A percentile compares a stretch with the other conserved stretches of the same genome.
Conservation (phyloP, 1,140 invertebrate genomes). For the Drosophila sproati region DNA sequence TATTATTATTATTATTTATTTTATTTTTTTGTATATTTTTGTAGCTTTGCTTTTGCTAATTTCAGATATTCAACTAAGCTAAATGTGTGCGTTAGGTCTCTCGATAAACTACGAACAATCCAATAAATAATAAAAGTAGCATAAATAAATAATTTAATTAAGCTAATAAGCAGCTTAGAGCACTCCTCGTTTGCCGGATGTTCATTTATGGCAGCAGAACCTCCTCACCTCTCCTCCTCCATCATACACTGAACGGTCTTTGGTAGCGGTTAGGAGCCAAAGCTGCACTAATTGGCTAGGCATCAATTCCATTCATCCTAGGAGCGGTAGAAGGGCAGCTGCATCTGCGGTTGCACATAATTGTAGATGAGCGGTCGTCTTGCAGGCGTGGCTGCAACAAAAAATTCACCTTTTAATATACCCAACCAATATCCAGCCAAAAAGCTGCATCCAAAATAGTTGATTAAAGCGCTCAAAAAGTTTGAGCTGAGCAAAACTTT, state of each 20-base stretch:
- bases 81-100: conserved; percentile 71
- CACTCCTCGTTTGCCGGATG: conserved; percentile 54
- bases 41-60: conserved; percentile 74
- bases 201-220: conserved; percentile 72
- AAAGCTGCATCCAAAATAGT: conserved; percentile 5
- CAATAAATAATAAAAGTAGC: conserved; percentile 63
- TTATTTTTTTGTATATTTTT: conserved; percentile 70
- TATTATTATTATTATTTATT: neutral
- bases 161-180: conserved; percentile 48
- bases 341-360: conserved; percentile 71
- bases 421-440: conserved; percentile 1
- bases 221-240: conserved; percentile 47
- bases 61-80: conserved; percentile 60
- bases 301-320: conserved; percentile 26
- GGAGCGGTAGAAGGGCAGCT: conserved; percentile 71
- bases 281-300: conserved; percentile 64
- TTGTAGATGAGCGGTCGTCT: conserved; percentile 76
- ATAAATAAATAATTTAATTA: conserved; percentile 48
- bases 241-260: conserved; percentile 52
- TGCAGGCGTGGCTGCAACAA: conserved; percentile 63
- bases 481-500: conserved; percentile 23
- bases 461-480: conserved; percentile 17
- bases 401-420: conserved; percentile 9
- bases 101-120: conserved; percentile 51
- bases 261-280: conserved; percentile 57